Evolutionary conservation across 2,113 vertebrate genomes (phyloP), one percentile per base, ranked within the genome.

Genomic region (Pteruthius melanotis): DNA sequence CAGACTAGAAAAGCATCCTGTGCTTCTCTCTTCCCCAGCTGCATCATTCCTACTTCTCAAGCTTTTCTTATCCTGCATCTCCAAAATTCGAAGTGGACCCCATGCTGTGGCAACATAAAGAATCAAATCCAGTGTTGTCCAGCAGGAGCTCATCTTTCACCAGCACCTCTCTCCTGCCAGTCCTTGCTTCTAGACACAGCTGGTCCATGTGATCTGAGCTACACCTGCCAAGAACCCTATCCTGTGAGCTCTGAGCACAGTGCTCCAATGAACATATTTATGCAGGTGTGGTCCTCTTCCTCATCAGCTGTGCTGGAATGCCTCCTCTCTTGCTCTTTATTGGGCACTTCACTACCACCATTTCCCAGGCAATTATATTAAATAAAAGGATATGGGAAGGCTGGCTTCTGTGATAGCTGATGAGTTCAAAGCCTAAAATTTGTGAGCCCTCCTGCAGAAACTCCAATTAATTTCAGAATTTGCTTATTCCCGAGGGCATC

Each of bases 371-470:
- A 14, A 45, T 47, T 61, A 9, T 7, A 19, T 5, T 33, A 68
- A 75, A 42, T 83, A 56, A 72, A 83, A 84, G 20, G 47, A 26
- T 20, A 30, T 23, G 10, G 53, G 35, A 83, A 76, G 24, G 12
- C 16, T 83, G 15, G 7, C 22, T 72, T 30, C 33, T 49, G 49
- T 0, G 0, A 8, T 65, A 52, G 22, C 17, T 72, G 37, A 24
- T 56, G 49, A 60, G 15, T 59, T 68, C 40, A 45, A 39, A 64
- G 39, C 11, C 13, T 68, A 26, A 35, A 71, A 47, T 66, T 33
- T 93, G 15, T 39, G 18, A 75, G 52, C 6, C 6, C 39, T 78
- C 52, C 52, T 75, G 1, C 9, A 70, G 47, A 37, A 91, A 61
- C n/a, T 84, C 22, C 40, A 81, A 31, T 27, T 50, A 57, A 75